Evolutionary conservation across 2,888 invertebrate species (phyloP).

Genomic region (Torymus tubicola): DNA sequence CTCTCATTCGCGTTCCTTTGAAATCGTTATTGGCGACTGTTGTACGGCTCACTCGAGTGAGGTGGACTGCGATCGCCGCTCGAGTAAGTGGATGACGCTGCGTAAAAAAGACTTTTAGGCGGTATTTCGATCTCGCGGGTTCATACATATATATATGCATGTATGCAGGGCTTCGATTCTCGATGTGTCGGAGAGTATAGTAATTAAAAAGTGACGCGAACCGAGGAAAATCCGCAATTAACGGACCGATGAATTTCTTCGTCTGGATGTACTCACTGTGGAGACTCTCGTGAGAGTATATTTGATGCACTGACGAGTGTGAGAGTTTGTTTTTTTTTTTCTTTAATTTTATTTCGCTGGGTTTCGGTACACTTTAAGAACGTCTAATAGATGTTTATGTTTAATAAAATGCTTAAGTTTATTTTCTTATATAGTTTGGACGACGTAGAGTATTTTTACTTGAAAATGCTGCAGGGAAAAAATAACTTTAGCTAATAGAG

Average conservation of each 20-base stretch:
- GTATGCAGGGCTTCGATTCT: not conserved
- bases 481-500: too few relatives aligned
- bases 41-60: not conserved
- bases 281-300: too few relatives aligned
- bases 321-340: too few relatives aligned
- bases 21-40: conserved; percentile 29
- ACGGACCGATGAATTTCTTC: conserved; percentile 65
- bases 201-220: conserved; percentile 76
- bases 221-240: conserved; percentile 76
- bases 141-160: not conserved
- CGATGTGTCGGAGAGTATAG: conserved; percentile 3
- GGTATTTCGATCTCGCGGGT: not conserved
- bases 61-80: not conserved
- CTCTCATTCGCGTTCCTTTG: conserved; percentile 14
- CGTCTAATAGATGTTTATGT: too few relatives aligned
- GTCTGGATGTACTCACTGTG: not conserved
- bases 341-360: too few relatives aligned
- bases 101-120: conserved; percentile 18
- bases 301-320: too few relatives aligned
- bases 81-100: conserved; percentile 42
- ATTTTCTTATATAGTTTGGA: too few relatives aligned
- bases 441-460: too few relatives aligned
- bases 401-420: too few relatives aligned
- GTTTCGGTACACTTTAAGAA: too few relatives aligned
- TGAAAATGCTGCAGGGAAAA: too few relatives aligned